Evolutionary conservation across 2,888 invertebrate species (phyloP).

Genomic region (Arctia plantaginis): DNA sequence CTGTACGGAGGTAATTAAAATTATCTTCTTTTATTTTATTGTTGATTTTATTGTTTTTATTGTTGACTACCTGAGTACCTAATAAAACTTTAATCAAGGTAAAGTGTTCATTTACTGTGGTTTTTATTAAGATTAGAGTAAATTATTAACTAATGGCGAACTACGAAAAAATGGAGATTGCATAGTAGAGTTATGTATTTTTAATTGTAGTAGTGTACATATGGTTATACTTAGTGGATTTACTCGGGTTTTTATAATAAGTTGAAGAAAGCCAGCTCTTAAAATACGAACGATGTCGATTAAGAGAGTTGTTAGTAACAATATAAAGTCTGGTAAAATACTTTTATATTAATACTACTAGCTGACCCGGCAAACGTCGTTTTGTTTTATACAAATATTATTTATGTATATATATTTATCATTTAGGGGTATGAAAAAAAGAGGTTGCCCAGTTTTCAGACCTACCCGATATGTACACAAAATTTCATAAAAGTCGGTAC

Average conservation of each 20-base stretch:
- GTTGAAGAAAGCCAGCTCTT: background rate
- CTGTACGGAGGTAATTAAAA: background rate
- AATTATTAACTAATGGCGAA: too few relatives aligned
- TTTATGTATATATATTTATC: too few relatives aligned
- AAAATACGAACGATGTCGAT: background rate
- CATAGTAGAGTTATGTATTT: too few relatives aligned
- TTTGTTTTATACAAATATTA: too few relatives aligned
- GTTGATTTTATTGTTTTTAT: too few relatives aligned
- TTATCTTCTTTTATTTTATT: background rate
- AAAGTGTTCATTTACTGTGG: background rate
- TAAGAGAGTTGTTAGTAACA: background rate
- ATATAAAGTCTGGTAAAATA: background rate
- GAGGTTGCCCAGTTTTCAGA: too few relatives aligned
- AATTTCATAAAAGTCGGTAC: too few relatives aligned
- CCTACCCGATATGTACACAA: too few relatives aligned
- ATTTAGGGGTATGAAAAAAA: too few relatives aligned
- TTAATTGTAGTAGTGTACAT: background rate
- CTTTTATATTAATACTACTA: background rate
- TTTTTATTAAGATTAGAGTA: too few relatives aligned
- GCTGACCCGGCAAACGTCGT: too few relatives aligned
- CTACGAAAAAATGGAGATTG: background rate
- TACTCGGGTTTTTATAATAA: background rate
- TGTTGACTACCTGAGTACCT: background rate
- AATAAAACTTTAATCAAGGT: slow-evolving; percentile 2
- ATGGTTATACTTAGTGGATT: too few relatives aligned